A percentile compares a stretch with the other conserved stretches of the same genome.
Conservation (phyloP, 1,140 invertebrate species). For the Asobara japonica region DNA sequence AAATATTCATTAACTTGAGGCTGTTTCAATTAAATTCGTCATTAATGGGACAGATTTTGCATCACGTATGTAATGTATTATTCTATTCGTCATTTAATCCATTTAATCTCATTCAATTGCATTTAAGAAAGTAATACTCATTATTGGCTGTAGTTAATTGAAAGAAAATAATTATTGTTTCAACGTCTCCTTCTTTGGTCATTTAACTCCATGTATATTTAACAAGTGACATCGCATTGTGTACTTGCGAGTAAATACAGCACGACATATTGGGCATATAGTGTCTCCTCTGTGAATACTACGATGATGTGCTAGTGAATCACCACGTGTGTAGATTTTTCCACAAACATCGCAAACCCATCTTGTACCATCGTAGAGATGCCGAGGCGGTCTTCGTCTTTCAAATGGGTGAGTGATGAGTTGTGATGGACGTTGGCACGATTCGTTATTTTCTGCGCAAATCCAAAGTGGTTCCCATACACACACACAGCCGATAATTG, state of each 20-base stretch:
- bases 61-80: too few species aligned
- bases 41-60: too few species aligned
- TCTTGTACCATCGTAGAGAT: slow-evolving; percentile 56
- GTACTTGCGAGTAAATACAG: slow-evolving; percentile 66
- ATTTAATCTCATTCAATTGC: too few species aligned
- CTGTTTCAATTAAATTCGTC: too few species aligned
- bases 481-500: slow-evolving; percentile 47
- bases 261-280: slow-evolving; percentile 65
- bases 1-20: too few species aligned
- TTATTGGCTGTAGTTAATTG: neutral
- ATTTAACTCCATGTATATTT: slow-evolving; percentile 63
- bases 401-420: slow-evolving; percentile 35
- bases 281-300: slow-evolving; percentile 69
- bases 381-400: slow-evolving; percentile 55
- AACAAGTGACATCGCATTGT: slow-evolving; percentile 65
- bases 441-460: slow-evolving; percentile 64
- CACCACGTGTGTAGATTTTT: slow-evolving; percentile 63
- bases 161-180: neutral
- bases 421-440: slow-evolving; percentile 46
- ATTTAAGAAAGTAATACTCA: too few species aligned
- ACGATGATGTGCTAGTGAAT: slow-evolving; percentile 67
- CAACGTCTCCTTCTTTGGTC: slow-evolving; percentile 32
- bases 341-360: slow-evolving; percentile 67
- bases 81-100: too few species aligned
- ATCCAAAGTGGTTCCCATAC: slow-evolving; percentile 65